These are phyloP conservation scores for Coleophora flavipennella DNA, from an alignment of 2,888 invertebrate genomes.

Conservation along the genomic window DNA sequence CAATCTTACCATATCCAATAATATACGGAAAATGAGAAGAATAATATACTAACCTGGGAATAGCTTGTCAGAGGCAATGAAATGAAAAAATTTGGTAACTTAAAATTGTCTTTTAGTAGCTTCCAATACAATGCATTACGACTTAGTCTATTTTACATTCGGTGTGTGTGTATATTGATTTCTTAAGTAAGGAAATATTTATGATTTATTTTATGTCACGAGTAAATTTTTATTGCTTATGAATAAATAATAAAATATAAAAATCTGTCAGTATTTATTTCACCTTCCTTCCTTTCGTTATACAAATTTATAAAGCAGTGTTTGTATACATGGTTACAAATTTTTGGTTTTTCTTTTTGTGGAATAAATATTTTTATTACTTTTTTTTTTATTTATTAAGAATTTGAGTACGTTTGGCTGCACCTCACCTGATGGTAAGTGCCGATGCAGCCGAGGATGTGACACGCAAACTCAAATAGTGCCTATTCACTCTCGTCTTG, in stretches of 20 bases:
- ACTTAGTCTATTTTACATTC: conserved; percentile 37
- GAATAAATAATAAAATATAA: conserved; percentile 60
- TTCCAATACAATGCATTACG: conserved; percentile 43
- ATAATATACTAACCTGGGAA: conserved; percentile 13
- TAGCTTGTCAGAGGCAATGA: conserved; percentile 29
- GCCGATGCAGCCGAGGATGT: too few species aligned
- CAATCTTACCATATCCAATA: not conserved
- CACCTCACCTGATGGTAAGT: too few species aligned
- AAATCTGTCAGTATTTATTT: conserved; percentile 19
- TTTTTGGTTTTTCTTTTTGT: too few species aligned
- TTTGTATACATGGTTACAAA: too few species aligned
- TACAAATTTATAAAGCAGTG: too few species aligned
- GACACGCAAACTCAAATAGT: too few species aligned
- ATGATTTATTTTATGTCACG: too few species aligned
- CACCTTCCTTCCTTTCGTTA: too few species aligned
- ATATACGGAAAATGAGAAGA: conserved; percentile 21
- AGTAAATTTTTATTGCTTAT: conserved; percentile 66
- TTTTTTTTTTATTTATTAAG: too few species aligned
- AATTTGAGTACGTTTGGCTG: too few species aligned
- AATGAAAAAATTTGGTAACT: conserved; percentile 17
- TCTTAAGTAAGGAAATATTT: conserved; percentile 22
- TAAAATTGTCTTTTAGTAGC: conserved; percentile 42
- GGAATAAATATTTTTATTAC: too few species aligned
- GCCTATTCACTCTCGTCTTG: too few species aligned
- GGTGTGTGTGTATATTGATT: conserved; percentile 43